These are phyloP conservation scores for Helostoma temminkii DNA, from an alignment of 2,797 vertebrate species.

Conservation along the genomic window DNA sequence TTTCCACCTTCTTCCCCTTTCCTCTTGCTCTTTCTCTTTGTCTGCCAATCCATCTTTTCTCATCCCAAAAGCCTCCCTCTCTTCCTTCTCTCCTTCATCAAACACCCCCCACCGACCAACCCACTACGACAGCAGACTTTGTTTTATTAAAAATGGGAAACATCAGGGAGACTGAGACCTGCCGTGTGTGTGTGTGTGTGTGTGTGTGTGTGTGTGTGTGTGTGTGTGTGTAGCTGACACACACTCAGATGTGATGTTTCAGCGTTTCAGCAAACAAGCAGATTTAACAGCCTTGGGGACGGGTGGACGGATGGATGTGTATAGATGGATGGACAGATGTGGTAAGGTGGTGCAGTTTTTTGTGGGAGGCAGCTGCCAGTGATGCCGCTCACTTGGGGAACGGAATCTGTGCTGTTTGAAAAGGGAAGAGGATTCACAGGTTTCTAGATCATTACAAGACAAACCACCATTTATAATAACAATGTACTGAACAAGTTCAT, in stretches of 20 bases:
- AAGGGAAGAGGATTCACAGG: neutral
- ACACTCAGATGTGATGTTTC: slow-evolving; percentile 39
- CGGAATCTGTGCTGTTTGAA: neutral
- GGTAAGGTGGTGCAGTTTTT: slow-evolving; percentile 4
- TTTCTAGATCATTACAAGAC: too few species aligned
- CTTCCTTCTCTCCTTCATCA: slow-evolving; percentile 3
- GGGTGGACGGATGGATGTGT: slow-evolving; percentile 12
- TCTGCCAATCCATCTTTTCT: slow-evolving; percentile 19
- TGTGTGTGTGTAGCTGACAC: slow-evolving; percentile 39
- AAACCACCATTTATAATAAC: too few species aligned
- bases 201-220: slow-evolving; percentile 24
- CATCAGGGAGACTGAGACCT: slow-evolving; percentile 53
- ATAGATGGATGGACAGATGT: slow-evolving; percentile 18
- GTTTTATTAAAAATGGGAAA: slow-evolving; percentile 52
- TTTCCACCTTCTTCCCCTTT: slow-evolving; percentile 3
- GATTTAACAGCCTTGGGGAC: slow-evolving; percentile 36
- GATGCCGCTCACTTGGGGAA: neutral
- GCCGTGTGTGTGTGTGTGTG: slow-evolving; percentile 49
- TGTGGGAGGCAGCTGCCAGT: slow-evolving; percentile 25
- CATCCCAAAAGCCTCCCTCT: slow-evolving; percentile 35
- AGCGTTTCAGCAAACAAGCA: slow-evolving; percentile 54
- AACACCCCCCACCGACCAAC: neutral
- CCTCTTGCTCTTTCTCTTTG: slow-evolving; percentile 39
- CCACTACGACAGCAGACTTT: slow-evolving; percentile 17
- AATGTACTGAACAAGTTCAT: too few species aligned